These are phyloP conservation scores for Maconellicoccus hirsutus DNA, from an alignment of 1,140 invertebrate genomes.

Conservation along the genomic window DNA sequence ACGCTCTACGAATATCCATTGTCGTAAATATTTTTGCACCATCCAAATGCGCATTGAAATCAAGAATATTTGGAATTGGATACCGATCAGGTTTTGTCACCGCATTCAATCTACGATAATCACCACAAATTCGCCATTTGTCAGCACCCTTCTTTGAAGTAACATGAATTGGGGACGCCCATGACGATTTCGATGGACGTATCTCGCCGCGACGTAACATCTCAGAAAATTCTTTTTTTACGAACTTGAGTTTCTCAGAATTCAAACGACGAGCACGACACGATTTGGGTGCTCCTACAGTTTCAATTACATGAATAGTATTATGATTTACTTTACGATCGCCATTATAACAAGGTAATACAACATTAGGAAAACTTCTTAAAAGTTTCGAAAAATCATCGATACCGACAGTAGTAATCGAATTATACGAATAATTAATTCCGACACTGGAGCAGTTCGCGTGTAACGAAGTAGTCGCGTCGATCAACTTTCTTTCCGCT, in stretches of 20 bases:
- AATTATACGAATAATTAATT: no score
- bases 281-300: conserved; percentile 34
- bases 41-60: conserved; percentile 33
- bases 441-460: no score
- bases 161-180: conserved; percentile 38
- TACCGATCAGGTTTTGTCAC: conserved; percentile 35
- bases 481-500: not conserved
- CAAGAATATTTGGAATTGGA: conserved; percentile 33
- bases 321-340: not conserved
- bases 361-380: no score
- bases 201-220: conserved; percentile 31
- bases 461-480: not conserved
- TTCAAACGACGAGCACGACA: conserved; percentile 33
- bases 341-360: no score
- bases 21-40: conserved; percentile 36
- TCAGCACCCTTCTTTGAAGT: conserved; percentile 39
- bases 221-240: conserved; percentile 31
- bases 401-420: no score
- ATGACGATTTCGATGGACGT: conserved; percentile 32
- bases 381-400: no score
- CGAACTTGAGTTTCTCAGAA: conserved; percentile 30
- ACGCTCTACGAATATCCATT: conserved; percentile 39
- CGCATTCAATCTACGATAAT: conserved; percentile 39
- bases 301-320: not conserved
- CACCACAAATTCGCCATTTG: conserved; percentile 36